Base-by-base conservation (phyloP, 2,797 vertebrate genomes). In the Ibycter americanus region DNA sequence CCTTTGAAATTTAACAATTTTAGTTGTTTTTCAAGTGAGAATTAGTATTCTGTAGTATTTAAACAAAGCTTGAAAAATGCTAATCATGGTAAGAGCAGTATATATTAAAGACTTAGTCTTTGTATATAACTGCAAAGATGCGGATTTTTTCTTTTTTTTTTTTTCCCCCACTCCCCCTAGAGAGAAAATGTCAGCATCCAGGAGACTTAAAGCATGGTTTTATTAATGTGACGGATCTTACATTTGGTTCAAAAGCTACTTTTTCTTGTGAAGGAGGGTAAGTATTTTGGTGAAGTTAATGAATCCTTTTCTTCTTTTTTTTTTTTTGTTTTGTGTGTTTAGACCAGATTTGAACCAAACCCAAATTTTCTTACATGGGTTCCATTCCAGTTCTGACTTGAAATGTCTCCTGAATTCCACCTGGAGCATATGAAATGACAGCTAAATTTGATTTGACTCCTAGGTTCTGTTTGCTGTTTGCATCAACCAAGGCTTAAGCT, bases 231-330 rank as follows among this genome's bases (percentile, higher is more conserved):
- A 2, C 22, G 21, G 29, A 84, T 87, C 55, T 89, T 49, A 4
- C 7, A 1, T 95, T 98, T 93, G 97, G 97, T 92, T 96, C 98
- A 17, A 17, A 1, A 18, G 11, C 91, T 73, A 86, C 11, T 17
- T 98, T 98, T 70, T 77, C 29, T 38, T 98, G 98, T 90, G 54
- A 61, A 7, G 2, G 10, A 46, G 98, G 98, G 98, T 98, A 68
- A 98, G 98, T 90, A 73, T 83, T 67, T 88, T 63, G n/a, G 20
- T 78, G 15, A 55, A 56, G 25, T 58, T 62, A 72, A 81, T 62
- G 4, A 58, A 38, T 90, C 7, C 4, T 47, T 55, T 26, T 11
- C 12, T 10, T 40, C n/a, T 38, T 25, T 38, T 8, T 10, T 14
- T 18, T 47, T 58, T 36, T 26, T n/a, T 42, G 40, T 42, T 40